Evolutionary conservation across 2,113 vertebrate species (phyloP).

Genomic region (Myrmecophaga tridactyla): DNA sequence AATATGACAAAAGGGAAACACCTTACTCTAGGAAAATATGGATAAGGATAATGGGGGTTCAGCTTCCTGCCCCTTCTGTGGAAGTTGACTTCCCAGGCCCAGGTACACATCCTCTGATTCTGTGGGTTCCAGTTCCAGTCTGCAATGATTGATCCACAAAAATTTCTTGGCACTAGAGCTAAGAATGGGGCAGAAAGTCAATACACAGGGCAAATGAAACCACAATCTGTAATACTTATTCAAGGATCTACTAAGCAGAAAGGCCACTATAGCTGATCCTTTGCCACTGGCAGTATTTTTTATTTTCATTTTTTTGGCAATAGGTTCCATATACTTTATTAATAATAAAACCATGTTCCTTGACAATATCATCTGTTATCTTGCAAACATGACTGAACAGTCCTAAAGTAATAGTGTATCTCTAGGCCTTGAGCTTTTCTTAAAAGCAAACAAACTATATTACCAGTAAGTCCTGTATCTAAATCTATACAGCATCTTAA

Average conservation of each 20-base stretch:
- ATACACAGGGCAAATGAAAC: constrained; percentile 33
- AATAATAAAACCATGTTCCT: constrained; percentile 78
- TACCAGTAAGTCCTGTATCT: constrained; percentile 92
- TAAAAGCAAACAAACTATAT: constrained; percentile 87
- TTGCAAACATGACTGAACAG: constrained; percentile 72
- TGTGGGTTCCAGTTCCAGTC: neutral
- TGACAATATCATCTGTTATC: constrained; percentile 67
- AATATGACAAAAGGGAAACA: neutral
- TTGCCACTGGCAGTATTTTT: constrained; percentile 54
- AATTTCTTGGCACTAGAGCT: neutral
- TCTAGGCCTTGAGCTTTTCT: constrained; percentile 84
- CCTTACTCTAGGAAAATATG: constrained; percentile 22
- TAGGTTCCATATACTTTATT: constrained; percentile 76
- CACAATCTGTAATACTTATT: constrained; percentile 66
- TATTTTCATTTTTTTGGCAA: neutral
- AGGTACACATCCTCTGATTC: neutral
- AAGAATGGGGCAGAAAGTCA: constrained; percentile 10
- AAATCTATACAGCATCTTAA: constrained; percentile 93
- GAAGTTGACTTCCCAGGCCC: neutral
- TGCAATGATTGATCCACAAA: neutral
- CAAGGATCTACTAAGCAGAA: constrained; percentile 76
- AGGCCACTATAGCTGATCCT: constrained; percentile 68
- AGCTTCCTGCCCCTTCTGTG: neutral
- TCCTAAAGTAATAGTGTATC: constrained; percentile 78
- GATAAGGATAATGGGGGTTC: neutral